Percentiles rank a stretch among this genome's conserved stretches.
Evolutionary conservation across 1,140 invertebrate genomes (phyloP).

Genomic region (Paraescarpia echinospica): DNA sequence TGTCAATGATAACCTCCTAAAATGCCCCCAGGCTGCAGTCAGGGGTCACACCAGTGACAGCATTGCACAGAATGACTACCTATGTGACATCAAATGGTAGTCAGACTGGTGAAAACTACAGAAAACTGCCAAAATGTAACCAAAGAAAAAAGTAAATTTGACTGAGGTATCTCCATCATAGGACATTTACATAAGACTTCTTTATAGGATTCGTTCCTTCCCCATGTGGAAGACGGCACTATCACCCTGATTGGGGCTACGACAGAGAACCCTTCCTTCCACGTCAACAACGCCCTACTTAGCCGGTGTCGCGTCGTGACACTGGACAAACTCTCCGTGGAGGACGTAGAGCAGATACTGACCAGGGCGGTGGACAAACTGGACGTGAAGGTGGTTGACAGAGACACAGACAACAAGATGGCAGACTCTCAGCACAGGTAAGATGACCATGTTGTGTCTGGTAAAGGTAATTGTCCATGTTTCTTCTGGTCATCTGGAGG

Average conservation of each 20-base stretch:
- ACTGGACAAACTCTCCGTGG: neutral
- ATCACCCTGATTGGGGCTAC: constrained; percentile 83
- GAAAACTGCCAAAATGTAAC: too few relatives aligned
- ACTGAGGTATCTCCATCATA: too few relatives aligned
- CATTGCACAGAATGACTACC: too few relatives aligned
- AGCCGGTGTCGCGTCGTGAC: constrained; percentile 66
- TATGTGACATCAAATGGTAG: too few relatives aligned
- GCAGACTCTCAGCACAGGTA: neutral
- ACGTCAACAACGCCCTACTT: constrained; percentile 76
- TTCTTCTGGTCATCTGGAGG: too few relatives aligned
- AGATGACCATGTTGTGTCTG: neutral
- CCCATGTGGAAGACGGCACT: constrained; percentile 78
- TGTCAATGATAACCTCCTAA: too few relatives aligned
- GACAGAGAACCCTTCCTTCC: constrained; percentile 86
- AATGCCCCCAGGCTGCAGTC: too few relatives aligned
- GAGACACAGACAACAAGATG: neutral
- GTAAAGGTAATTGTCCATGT: too few relatives aligned
- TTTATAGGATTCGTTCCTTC: constrained; percentile 71
- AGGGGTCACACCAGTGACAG: too few relatives aligned
- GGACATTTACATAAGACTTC: too few relatives aligned
- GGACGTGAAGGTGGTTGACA: constrained; percentile 26
- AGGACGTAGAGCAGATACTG: constrained; percentile 61
- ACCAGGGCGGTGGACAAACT: constrained; percentile 61
- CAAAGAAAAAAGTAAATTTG: too few relatives aligned
- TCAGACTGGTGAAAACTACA: too few relatives aligned